Conservation (phyloP, 2,797 vertebrate genomes). For the Microhierax caerulescens region DNA sequence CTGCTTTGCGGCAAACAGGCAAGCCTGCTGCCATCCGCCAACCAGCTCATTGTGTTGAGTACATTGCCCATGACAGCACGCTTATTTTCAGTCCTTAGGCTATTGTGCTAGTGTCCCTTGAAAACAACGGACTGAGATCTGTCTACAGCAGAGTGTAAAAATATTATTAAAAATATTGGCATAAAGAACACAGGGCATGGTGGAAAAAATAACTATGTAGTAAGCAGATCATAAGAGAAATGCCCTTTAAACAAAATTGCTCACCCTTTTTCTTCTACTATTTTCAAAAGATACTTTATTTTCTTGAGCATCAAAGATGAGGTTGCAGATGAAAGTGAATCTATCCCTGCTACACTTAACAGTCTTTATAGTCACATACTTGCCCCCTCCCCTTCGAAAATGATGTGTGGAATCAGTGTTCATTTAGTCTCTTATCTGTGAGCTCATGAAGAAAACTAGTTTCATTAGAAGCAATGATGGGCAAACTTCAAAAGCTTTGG, state of each 20-base stretch:
- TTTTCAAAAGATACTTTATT: background rate
- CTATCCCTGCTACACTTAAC: background rate
- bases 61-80: constrained; percentile 34
- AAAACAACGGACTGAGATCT: background rate
- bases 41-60: constrained; percentile 34
- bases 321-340: background rate
- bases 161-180: constrained; percentile 52
- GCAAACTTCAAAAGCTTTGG: constrained; percentile 46
- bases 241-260: background rate
- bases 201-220: background rate
- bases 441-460: constrained; percentile 53
- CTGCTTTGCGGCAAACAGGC: constrained; percentile 5
- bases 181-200: constrained; percentile 11
- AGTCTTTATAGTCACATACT: background rate
- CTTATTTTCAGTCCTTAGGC: constrained; percentile 53
- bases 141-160: constrained; percentile 33
- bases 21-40: constrained; percentile 30
- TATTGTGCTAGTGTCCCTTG: constrained; percentile 35
- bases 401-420: background rate
- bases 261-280: background rate
- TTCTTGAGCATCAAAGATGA: background rate
- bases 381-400: background rate
- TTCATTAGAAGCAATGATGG: constrained; percentile 14
- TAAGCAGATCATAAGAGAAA: background rate
- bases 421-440: constrained; percentile 23